phyloP scores from a whole-genome alignment of 2,113 vertebrate genomes.

The Clinocottus analis region DNA sequence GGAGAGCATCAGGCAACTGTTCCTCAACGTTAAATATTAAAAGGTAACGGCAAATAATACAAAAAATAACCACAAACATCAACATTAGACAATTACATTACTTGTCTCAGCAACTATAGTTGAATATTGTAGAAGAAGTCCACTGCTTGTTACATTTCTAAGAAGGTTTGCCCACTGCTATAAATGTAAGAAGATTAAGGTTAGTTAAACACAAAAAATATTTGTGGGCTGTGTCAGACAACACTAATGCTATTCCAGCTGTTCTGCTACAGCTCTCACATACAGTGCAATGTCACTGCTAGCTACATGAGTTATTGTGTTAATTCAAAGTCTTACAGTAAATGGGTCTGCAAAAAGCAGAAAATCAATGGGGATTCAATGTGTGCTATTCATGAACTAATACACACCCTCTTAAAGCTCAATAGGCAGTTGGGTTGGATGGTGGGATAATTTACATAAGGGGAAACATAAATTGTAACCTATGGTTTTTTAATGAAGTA shows the following conservation, averaged over 20 bases:
- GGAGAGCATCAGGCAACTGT: too few relatives aligned
- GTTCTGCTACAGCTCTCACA: too few relatives aligned
- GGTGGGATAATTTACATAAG: not conserved
- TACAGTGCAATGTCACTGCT: too few relatives aligned
- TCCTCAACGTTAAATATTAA: too few relatives aligned
- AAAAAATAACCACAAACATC: not conserved
- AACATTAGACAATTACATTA: not conserved
- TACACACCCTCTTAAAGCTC: too few relatives aligned
- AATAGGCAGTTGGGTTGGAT: not conserved
- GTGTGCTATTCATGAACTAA: too few relatives aligned
- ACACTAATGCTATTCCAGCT: not conserved
- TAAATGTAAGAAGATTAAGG: not conserved
- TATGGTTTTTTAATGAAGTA: too few relatives aligned
- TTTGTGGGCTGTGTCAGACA: not conserved
- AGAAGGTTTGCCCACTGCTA: not conserved
- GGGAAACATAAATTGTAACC: not conserved
- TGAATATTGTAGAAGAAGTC: not conserved
- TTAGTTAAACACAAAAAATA: not conserved
- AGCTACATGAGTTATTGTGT: too few relatives aligned
- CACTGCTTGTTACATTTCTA: not conserved
- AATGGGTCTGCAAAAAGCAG: too few relatives aligned
- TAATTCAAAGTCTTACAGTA: too few relatives aligned
- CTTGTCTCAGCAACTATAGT: not conserved
- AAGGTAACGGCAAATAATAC: not conserved
- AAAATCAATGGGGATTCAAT: too few relatives aligned